Percentiles rank a stretch among this genome's conserved stretches.
Evolutionary conservation across 2,888 invertebrate genomes (phyloP).

Genomic region (Tipula confusa): DNA sequence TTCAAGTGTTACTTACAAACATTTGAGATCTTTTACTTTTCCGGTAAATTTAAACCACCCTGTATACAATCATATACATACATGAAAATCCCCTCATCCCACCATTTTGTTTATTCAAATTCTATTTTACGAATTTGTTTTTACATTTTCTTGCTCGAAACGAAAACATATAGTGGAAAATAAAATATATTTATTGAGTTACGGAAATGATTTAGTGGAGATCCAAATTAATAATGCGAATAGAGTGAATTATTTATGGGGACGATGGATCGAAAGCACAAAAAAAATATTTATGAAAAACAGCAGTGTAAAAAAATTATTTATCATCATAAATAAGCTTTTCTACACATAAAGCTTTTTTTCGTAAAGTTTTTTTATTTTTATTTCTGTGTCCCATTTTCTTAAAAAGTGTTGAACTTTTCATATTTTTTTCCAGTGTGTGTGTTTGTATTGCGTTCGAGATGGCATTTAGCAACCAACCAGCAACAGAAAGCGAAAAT

Average conservation of each 20-base stretch:
- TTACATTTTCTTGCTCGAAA: background rate
- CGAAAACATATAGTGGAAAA: background rate
- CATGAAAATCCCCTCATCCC: too few species aligned
- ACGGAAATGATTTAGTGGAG: slow-evolving; percentile 30
- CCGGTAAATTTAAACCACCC: too few species aligned
- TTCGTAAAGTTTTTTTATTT: background rate
- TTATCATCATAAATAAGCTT: slow-evolving; percentile 25
- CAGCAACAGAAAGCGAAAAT: background rate
- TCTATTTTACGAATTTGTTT: background rate
- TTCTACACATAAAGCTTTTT: slow-evolving; percentile 21
- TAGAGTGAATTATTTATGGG: slow-evolving; percentile 29
- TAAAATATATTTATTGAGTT: slow-evolving; percentile 21
- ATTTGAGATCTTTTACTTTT: too few species aligned
- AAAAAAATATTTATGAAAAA: slow-evolving; percentile 21
- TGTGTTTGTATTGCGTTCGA: background rate
- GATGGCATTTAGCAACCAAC: slow-evolving; percentile 8
- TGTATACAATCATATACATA: too few species aligned
- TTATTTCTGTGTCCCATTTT: background rate
- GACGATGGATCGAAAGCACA: slow-evolving; percentile 20
- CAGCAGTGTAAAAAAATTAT: slow-evolving; percentile 21
- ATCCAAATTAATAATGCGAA: slow-evolving; percentile 30
- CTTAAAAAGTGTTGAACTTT: slow-evolving; percentile 20
- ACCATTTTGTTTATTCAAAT: background rate
- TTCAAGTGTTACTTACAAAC: too few species aligned
- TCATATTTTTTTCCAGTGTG: background rate